phyloP scores from a whole-genome alignment of 2,888 invertebrate genomes.

The Cyrtodaria siliqua region DNA sequence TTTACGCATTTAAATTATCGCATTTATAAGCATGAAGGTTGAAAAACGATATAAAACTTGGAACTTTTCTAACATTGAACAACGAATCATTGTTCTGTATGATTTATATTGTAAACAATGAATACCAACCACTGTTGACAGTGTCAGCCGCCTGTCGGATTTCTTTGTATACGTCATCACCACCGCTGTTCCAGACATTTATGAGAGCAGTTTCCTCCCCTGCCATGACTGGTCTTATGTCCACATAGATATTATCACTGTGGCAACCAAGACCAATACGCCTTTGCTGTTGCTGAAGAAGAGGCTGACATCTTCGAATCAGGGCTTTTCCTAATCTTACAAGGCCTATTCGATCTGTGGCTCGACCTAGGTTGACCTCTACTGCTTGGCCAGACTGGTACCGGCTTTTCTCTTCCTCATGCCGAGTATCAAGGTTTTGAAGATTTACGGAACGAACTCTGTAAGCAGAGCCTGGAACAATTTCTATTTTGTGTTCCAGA shows the following conservation, averaged over 20 bases:
- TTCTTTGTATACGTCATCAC: constrained; percentile 5
- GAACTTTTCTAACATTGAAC: no score
- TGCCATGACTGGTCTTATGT: constrained; percentile 34
- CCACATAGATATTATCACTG: constrained; percentile 37
- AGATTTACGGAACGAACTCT: constrained; percentile 14
- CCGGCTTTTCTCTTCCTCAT: constrained; percentile 16
- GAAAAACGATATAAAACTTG: no score
- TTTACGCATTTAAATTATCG: no score
- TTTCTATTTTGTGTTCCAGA: constrained; percentile 8
- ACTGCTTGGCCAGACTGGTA: constrained; percentile 27
- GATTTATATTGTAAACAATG: no score
- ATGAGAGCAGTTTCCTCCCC: constrained; percentile 29
- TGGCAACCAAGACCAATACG: constrained; percentile 44
- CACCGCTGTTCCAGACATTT: constrained; percentile 34
- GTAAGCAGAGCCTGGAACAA: constrained; percentile 21
- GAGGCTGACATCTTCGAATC: constrained; percentile 22
- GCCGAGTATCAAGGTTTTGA: constrained; percentile 23
- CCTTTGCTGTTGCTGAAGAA: constrained; percentile 36
- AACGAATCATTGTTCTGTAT: no score
- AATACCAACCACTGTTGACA: constrained; percentile 1
- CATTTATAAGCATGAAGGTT: no score
- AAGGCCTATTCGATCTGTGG: neutral
- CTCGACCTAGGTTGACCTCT: constrained; percentile 2
- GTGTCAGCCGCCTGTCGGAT: constrained; percentile 18
- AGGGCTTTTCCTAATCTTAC: constrained; percentile 15